Evolutionary conservation across 2,797 vertebrate species (phyloP), one percentile per base, ranked within the genome.

Genomic region (Dryobates pubescens): DNA sequence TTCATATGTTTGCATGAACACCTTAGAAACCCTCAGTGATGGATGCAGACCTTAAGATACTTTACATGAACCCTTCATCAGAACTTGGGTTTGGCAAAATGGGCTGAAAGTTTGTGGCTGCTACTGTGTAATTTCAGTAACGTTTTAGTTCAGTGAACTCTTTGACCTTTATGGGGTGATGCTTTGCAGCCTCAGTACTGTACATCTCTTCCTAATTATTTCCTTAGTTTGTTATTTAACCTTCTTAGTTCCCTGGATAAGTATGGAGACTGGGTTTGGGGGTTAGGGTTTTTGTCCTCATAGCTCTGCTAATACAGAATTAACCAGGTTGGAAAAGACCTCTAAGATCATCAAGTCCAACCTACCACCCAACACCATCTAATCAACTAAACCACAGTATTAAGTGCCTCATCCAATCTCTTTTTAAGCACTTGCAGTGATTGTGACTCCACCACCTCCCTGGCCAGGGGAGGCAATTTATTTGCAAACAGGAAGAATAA

Each of bases 401-500:
- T 38, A 38, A 38, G 38, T 38, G 38, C 38, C 38, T 38, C 38
- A 38, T 38, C 38, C 38, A 38, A 38, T 38, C 38, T 38, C 38
- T 38, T 38, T 38, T 38, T 38, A 38, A 38, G 38, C 38, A 38
- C 11, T 38, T 38, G 38, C 38, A 38, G 11, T 38, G 38, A 38
- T 38, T 38, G 12, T 38, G 38, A 38, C 38, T 38, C 38, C 38
- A 38, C 38, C 38, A 38, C 38, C 38, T 38, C 38, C 38, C 38
- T 38, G 38, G 38, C 38, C 38, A 38, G 38, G 38, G 38, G 38
- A 38, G 71, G 58, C 61, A 72, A 53, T 59, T 91, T 87, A 49
- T 69, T 82, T 77, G 86, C 87, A 41, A 92, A 79, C 61, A 95
- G 68, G 88, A 94, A 90, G 77, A 83, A 92, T 73, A 94, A 96